Base-by-base conservation (phyloP, 1,140 invertebrate species). In the Latrodectus geometricus region DNA sequence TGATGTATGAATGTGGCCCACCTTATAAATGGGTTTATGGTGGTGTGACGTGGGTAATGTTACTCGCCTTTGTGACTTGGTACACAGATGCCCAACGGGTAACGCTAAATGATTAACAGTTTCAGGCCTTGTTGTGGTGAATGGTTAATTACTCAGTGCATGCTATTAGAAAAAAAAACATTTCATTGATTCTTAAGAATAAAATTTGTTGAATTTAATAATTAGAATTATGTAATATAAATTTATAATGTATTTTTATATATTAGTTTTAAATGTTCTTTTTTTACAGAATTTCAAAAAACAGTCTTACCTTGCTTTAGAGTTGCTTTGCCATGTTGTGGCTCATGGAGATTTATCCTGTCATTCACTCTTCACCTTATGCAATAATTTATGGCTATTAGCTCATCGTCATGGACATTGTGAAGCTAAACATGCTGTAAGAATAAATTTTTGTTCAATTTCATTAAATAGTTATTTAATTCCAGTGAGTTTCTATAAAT, bases 331-430 rank as follows among this genome's bases (percentile, higher is more conserved):
- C 89, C 93, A 94, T 21, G 93, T 97, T n/a, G 91, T 95, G 8
- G 91, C 93, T 11, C 93, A 95, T 90, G 94, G 93, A 0, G 94
- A 97, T 91, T 89, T 97, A n/a, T 91, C 91, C 23, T 74, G 90
- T 52, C 91, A 93, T 66, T 90, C 92, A 8, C 92, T 96, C 88
- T 92, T 93, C 0, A 93, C 92, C 54, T 91, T 97, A 61, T 94
- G 95, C 48, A 89, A 94, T 0, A 96, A 96, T 91, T 92, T 97
- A 12, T 97, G 96, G 96, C 92, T 94, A 88, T 91, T 97, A 76
- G 93, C 94, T n/a, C 92, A 93, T 78, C 95, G 94, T 90, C 91
- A 94, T 89, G 91, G 91, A 35, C 90, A 90, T 56, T 88, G 91
- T 69, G 93, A 95, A 90, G 88, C 90, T 15, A 93, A 93, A 90